Percentiles rank a stretch among this genome's conserved stretches.
These are phyloP conservation scores for Oreochromis grahami DNA, from an alignment of 2,797 vertebrate species.

Conservation along the genomic window DNA sequence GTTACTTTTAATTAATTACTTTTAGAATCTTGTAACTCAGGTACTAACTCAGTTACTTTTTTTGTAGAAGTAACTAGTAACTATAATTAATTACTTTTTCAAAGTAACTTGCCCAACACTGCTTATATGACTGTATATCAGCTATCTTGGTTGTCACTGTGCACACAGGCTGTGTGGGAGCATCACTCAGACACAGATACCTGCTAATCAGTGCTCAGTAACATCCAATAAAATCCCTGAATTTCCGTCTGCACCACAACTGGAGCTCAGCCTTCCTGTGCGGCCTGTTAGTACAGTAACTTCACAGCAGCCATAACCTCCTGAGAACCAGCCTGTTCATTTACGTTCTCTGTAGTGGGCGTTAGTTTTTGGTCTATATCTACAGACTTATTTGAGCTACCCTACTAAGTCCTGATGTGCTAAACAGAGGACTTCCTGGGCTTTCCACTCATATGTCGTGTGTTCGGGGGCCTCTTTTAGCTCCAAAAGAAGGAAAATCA, in stretches of 20 bases:
- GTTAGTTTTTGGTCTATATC: neutral
- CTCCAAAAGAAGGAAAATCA: neutral
- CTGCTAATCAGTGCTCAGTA: neutral
- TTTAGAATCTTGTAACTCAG: no score
- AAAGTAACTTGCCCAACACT: no score
- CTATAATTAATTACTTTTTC: no score
- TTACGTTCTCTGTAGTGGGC: rapidly evolving
- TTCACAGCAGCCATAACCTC: neutral
- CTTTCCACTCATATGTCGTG: neutral
- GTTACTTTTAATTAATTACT: no score
- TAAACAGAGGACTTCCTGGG: neutral
- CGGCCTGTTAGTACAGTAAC: neutral
- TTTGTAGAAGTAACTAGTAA: no score
- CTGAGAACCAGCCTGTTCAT: neutral
- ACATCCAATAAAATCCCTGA: rapidly evolving
- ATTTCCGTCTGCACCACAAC: neutral
- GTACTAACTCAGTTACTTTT: no score
- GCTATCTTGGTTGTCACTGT: neutral
- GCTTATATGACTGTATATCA: neutral
- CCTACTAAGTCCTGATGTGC: rapidly evolving
- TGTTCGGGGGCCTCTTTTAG: neutral
- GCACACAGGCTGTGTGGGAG: neutral
- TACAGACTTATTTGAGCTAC: neutral
- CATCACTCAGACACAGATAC: neutral
- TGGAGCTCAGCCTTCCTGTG: neutral